Conservation (phyloP, 1,140 invertebrate genomes). For the Pseudobourletiella spinata region DNA sequence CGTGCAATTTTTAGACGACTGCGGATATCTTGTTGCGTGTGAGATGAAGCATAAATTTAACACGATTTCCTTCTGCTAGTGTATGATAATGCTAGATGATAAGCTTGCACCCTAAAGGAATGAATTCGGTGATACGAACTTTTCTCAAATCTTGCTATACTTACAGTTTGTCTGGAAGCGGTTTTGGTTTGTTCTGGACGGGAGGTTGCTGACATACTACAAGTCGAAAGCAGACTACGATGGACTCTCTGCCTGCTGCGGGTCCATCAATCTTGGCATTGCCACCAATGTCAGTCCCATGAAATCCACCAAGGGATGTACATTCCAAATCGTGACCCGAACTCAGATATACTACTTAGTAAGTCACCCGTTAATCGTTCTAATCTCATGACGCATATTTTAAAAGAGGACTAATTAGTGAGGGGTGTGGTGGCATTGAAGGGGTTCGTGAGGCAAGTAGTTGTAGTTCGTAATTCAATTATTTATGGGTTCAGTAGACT, state of each 20-base stretch:
- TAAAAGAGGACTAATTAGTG: background rate
- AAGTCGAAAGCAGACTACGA: constrained; percentile 46
- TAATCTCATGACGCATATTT: background rate
- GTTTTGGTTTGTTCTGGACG: constrained; percentile 50
- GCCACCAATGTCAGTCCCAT: constrained; percentile 34
- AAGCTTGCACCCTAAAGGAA: too few relatives aligned
- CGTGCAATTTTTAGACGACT: too few relatives aligned
- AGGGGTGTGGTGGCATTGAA: too few relatives aligned
- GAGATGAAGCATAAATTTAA: too few relatives aligned
- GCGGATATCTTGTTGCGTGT: too few relatives aligned
- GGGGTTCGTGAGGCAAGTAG: too few relatives aligned
- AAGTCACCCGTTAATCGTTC: constrained; percentile 31
- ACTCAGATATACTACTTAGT: constrained; percentile 45
- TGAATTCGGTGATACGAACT: too few relatives aligned
- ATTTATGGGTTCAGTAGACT: too few relatives aligned
- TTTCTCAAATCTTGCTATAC: too few relatives aligned
- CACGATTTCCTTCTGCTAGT: too few relatives aligned
- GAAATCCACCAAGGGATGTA: constrained; percentile 34
- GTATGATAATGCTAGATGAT: too few relatives aligned
- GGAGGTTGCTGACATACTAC: constrained; percentile 47
- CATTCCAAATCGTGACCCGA: constrained; percentile 42
- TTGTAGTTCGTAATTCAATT: too few relatives aligned
- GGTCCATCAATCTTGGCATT: constrained; percentile 46
- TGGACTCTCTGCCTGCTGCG: constrained; percentile 46
- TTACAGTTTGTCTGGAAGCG: constrained; percentile 42